Percentiles rank a stretch among this genome's conserved stretches.
Evolutionary conservation across 2,797 vertebrate species (phyloP).

Genomic region (Australoheros facetus): DNA sequence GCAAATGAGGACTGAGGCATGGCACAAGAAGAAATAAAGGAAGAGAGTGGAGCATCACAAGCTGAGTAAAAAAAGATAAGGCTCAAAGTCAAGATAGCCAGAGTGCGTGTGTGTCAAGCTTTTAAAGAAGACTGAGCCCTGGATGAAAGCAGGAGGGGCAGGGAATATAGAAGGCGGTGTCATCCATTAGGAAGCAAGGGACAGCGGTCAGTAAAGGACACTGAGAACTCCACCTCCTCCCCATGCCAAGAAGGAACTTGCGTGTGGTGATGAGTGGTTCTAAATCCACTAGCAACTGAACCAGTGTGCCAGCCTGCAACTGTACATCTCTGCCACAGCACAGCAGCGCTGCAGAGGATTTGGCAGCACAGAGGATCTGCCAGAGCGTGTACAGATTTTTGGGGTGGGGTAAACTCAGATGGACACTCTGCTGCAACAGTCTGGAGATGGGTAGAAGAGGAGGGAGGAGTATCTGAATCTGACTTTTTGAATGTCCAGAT

Average conservation of each 20-base stretch:
- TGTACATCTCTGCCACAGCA: slow-evolving; percentile 47
- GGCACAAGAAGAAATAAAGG: not conserved
- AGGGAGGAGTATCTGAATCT: slow-evolving; percentile 30
- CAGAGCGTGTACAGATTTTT: slow-evolving; percentile 47
- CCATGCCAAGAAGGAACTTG: slow-evolving; percentile 60
- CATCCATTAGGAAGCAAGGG: slow-evolving; percentile 50
- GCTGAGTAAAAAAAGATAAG: not conserved
- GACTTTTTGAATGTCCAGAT: slow-evolving; percentile 51
- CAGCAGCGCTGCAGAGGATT: slow-evolving; percentile 75
- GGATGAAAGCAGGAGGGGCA: slow-evolving; percentile 40
- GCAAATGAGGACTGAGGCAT: slow-evolving; percentile 30
- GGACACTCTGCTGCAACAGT: slow-evolving; percentile 46
- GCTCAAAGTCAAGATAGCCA: slow-evolving; percentile 14
- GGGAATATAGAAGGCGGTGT: slow-evolving; percentile 34
- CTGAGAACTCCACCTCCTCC: slow-evolving; percentile 65
- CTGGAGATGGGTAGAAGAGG: slow-evolving; percentile 44
- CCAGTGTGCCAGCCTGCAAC: slow-evolving; percentile 56
- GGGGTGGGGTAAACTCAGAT: slow-evolving; percentile 56
- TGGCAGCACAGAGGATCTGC: slow-evolving; percentile 60
- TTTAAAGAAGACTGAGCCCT: slow-evolving; percentile 48
- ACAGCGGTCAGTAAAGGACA: slow-evolving; percentile 74
- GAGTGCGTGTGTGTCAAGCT: slow-evolving; percentile 31
- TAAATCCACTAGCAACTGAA: slow-evolving; percentile 63
- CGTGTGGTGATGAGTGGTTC: slow-evolving; percentile 56
- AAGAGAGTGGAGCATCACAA: slow-evolving; percentile 3